Base-by-base conservation (phyloP, 2,113 vertebrate species). In the Chitala chitala region DNA sequence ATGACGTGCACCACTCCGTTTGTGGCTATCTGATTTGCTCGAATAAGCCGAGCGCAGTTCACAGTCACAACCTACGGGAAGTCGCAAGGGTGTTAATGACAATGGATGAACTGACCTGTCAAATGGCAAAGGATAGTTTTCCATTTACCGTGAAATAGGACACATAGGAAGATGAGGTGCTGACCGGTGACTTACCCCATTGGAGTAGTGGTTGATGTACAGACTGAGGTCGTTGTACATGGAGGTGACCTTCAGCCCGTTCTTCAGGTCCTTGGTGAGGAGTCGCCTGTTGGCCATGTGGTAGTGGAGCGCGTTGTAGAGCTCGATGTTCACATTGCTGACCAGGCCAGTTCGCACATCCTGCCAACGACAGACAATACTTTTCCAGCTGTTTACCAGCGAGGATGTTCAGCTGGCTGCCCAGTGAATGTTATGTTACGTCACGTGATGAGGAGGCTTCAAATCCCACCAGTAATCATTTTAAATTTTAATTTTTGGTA, bases 1-100 rank as follows among this genome's bases (percentile, higher is more conserved):
- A 99, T 86, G 0, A 98, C 91, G 2, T 99, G 97, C 26, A 99
- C 95, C 68, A 96, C 95, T 4, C 97, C 97, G 40, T 99, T 99
- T 69, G 95, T 98, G 78, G 97, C 92, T 72, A 99, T 91, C 82
- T 99, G 96, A 80, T 99, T 99, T 7, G 91, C 96, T 5, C 94
- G 91, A 79, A 96, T 92, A 79, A 99, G 78, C 83, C 96, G 91
- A 77, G 95, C 97, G 77, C 97, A 99, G 84, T 99, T 99, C 74
- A 99, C 93, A 0, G 97, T 99, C 77, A 99, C 95, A 74, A 99
- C 87, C 97, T 99, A 8, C 7, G 75, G n/a, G 69, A 7, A 63
- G 46, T 48, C 12, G 24, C n/a, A 48, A 13, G 26, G 8, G 44
- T 71, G 54, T 66, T 31, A 78, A 66, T 7, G 48, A 69, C 36